A percentile compares a stretch with the other conserved stretches of the same genome.
Conservation (phyloP, 2,113 vertebrate genomes). For the Saguinus midas region DNA sequence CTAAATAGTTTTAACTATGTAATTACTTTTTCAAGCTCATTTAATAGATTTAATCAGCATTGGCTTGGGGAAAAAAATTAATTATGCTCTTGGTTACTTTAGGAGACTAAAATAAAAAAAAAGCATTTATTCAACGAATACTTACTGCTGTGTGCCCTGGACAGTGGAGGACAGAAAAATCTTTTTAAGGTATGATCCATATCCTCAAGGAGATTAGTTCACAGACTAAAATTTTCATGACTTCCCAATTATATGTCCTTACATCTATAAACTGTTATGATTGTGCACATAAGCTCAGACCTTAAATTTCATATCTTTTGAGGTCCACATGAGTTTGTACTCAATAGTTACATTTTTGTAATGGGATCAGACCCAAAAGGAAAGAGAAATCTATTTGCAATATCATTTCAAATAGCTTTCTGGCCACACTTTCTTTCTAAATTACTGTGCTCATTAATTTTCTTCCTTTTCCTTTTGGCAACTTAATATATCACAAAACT, state of each 20-base stretch:
- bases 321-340: background rate
- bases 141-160: too few species aligned
- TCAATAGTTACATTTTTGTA: background rate
- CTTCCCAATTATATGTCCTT: background rate
- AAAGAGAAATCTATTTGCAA: background rate
- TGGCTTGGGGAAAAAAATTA: background rate
- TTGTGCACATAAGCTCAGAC: background rate
- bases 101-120: conserved; percentile 24
- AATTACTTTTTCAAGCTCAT: background rate
- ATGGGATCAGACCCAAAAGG: background rate
- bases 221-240: background rate
- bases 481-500: conserved; percentile 15
- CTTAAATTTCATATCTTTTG: background rate
- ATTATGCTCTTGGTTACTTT: background rate
- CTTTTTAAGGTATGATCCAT: background rate
- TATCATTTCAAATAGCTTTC: conserved; percentile 43
- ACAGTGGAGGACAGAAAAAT: background rate
- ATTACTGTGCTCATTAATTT: conserved; percentile 4
- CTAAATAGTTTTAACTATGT: background rate
- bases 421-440: conserved; percentile 24
- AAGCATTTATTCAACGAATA: background rate
- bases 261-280: background rate
- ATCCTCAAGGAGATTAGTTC: background rate
- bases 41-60: background rate
- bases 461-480: conserved; percentile 25